Evolutionary conservation across 2,797 vertebrate species (phyloP), one percentile per base, ranked within the genome.

Genomic region (Manis crassicaudata): DNA sequence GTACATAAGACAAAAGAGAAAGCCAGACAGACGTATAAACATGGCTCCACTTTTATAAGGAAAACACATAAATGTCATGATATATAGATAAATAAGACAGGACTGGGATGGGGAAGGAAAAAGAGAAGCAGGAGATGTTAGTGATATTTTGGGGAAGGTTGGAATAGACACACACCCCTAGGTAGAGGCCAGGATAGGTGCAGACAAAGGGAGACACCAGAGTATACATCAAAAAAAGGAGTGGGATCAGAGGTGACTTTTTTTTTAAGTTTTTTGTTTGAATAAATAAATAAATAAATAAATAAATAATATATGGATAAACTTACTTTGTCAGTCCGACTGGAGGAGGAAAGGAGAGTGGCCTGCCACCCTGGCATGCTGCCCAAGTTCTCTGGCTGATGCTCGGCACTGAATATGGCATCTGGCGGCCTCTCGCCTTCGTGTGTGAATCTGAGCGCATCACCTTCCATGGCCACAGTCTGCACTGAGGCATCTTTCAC

Each of bases 401-500:
- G 87, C 88, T 97, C 96, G 29, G 96, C 23, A 52, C 94, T 86
- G 84, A 96, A 90, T 43, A 54, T 16, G 9, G 96, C 73, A 27
- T 92, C 93, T 75, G 95, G 58, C 58, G 70, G 40, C 14, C 94
- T 95, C 46, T 98, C 97, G 54, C 96, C 97, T 90, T 97, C 94
- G 3, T 88, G 94, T 91, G 52, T 63, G 68, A 97, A 95, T 65
- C 95, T 81, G 79, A 67, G 90, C 56, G 68, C 85, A 73, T 85
- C 85, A 0, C 85, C 96, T 93, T 98, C 97, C 25, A 81, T 37
- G 63, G 96, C 96, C 81, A 67, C 54, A 29, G 98, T 98, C 94
- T 98, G 98, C 62, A 96, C 98, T 21, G 96, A 97, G 68, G 97
- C 98, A 93, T 98, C 98, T 97, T 98, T 98, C 95, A 97, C 95